Evolutionary conservation across 2,113 vertebrate species (phyloP), one percentile per base, ranked within the genome.

Genomic region (Chloebia gouldiae): DNA sequence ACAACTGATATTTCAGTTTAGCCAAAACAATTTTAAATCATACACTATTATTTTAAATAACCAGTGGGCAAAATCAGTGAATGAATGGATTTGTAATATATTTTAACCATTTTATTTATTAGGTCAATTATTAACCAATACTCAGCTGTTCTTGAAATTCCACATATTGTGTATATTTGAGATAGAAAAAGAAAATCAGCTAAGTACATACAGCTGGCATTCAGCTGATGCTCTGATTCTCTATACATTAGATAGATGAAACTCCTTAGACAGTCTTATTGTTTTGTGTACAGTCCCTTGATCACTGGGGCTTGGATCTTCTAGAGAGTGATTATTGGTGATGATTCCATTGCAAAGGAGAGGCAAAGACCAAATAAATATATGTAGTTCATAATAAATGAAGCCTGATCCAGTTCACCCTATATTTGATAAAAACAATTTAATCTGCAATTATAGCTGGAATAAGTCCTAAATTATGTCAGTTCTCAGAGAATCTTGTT

Each of bases 1-100:
- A 93, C 95, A 97, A 97, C 87, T 90, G 77, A 96, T 97, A 92
- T 94, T 95, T 95, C 91, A 88, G 89, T 95, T 97, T 96, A 97
- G 60, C 92, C 93, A 95, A 96, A 97, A 96, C 89, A 96, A 81
- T 94, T 95, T 93, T 94, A 91, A 95, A 96, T 94, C 64, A 45
- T 80, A 83, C 54, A 20, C 23, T 82, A 33, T 93, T 91, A 90
- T 96, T 94, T 96, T 79, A 94, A 94, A 94, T 89, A 88, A 66
- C 42, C 10, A 39, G 73, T 81, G 75, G 47, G 77, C 77, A 88
- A 82, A 94, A 96, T 80, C 51, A 78, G 33, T 90, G 89, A 90
- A 95, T 94, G 31, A 86, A 75, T 88, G 54, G 17, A 56, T 86
- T 88, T 84, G 11, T 79, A 91, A 82, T 65, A 33, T 42, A 90